A percentile compares a stretch with the other conserved stretches of the same genome.
phyloP scores from a whole-genome alignment of 2,888 invertebrate genomes.

The Ennomos fuscantarius region DNA sequence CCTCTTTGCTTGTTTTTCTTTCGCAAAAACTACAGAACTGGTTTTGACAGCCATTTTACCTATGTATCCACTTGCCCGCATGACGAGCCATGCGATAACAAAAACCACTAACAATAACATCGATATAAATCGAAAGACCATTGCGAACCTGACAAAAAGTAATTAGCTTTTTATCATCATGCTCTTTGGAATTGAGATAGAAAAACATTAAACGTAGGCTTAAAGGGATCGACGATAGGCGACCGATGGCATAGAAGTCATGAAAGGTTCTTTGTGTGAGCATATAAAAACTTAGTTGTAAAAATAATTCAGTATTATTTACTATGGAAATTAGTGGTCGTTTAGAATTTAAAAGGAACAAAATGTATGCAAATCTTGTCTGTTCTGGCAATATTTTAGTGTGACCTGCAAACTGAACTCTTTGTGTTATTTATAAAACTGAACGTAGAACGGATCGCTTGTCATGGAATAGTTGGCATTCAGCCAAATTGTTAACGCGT shows the following conservation, averaged over 20 bases:
- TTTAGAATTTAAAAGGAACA: slow-evolving; percentile 25
- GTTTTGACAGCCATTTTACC: slow-evolving; percentile 61
- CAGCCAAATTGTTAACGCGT: slow-evolving; percentile 65
- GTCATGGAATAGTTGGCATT: slow-evolving; percentile 75
- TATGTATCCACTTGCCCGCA: slow-evolving; percentile 60
- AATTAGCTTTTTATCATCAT: slow-evolving; percentile 53
- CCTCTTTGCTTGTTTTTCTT: slow-evolving; percentile 72
- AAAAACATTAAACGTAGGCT: slow-evolving; percentile 31
- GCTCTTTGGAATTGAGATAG: slow-evolving; percentile 39
- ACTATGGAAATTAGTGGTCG: slow-evolving; percentile 14
- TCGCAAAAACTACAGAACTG: slow-evolving; percentile 56
- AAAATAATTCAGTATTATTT: slow-evolving; percentile 22
- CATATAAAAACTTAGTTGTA: slow-evolving; percentile 20
- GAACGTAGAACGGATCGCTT: slow-evolving; percentile 67
- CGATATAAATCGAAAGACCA: slow-evolving; percentile 51
- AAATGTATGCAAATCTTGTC: slow-evolving; percentile 45
- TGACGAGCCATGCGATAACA: slow-evolving; percentile 50
- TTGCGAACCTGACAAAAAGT: slow-evolving; percentile 53
- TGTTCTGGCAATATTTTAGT: slow-evolving; percentile 45
- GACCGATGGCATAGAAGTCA: background rate
- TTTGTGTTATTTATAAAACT: slow-evolving; percentile 68
- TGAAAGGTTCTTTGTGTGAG: background rate
- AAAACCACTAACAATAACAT: slow-evolving; percentile 47
- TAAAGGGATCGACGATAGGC: slow-evolving; percentile 28
- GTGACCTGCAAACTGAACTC: slow-evolving; percentile 57